A percentile compares a stretch with the other conserved stretches of the same genome.
Evolutionary conservation across 2,888 invertebrate species (phyloP).

Genomic region (Deilephila porcellus): DNA sequence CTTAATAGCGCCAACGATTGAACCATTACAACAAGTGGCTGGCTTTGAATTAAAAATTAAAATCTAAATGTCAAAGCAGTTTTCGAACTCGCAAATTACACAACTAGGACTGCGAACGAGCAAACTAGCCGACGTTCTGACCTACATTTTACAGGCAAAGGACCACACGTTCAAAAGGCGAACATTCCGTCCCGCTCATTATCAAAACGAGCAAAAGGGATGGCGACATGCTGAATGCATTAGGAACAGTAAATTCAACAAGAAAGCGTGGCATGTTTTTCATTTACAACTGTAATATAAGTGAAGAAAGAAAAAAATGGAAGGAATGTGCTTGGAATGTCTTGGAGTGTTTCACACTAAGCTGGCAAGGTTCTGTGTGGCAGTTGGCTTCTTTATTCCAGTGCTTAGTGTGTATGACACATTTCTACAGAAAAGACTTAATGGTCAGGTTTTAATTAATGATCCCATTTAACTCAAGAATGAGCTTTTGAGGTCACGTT

Average conservation of each 20-base stretch:
- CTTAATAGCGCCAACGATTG: background rate
- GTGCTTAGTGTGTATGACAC: slow-evolving; percentile 13
- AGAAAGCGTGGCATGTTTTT: slow-evolving; percentile 50
- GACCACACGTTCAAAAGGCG: slow-evolving; percentile 45
- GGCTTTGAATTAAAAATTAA: slow-evolving; percentile 42
- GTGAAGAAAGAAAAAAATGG: slow-evolving; percentile 31
- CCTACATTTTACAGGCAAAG: slow-evolving; percentile 52
- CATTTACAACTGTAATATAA: slow-evolving; percentile 43
- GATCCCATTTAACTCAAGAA: background rate
- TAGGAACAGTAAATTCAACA: slow-evolving; percentile 60
- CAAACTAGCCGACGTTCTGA: slow-evolving; percentile 44
- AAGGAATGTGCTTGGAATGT: slow-evolving; percentile 14
- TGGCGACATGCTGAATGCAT: slow-evolving; percentile 53
- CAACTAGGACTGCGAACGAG: slow-evolving; percentile 38
- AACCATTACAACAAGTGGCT: background rate
- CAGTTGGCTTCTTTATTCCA: slow-evolving; percentile 19
- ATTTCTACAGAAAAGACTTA: slow-evolving; percentile 9
- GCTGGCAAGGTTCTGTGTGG: background rate
- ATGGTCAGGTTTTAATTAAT: background rate
- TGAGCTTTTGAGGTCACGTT: background rate
- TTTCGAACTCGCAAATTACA: slow-evolving; percentile 27
- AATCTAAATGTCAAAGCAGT: slow-evolving; percentile 42
- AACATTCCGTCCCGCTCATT: slow-evolving; percentile 37
- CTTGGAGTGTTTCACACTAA: slow-evolving; percentile 24
- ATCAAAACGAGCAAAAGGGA: slow-evolving; percentile 43